These are phyloP conservation scores for Polia nebulosa DNA, from an alignment of 2,888 invertebrate species.

Conservation along the genomic window DNA sequence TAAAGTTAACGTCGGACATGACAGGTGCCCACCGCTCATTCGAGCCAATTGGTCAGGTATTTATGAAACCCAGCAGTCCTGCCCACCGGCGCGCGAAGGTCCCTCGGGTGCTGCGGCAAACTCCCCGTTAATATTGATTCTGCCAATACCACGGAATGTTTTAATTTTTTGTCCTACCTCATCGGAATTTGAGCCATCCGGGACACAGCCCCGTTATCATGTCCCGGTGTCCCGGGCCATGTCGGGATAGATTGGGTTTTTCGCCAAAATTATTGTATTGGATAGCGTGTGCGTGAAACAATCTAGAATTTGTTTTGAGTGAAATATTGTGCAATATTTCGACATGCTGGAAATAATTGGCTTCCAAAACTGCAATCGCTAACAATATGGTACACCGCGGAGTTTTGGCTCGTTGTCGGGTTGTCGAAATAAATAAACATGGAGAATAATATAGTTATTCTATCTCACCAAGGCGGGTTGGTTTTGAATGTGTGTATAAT, in stretches of 20 bases:
- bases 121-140: slow-evolving; percentile 74
- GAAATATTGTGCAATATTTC: slow-evolving; percentile 41
- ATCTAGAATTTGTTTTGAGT: slow-evolving; percentile 41
- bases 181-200: slow-evolving; percentile 60
- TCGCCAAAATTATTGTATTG: slow-evolving; percentile 41
- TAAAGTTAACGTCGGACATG: slow-evolving; percentile 48
- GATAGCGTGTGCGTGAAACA: slow-evolving; percentile 20
- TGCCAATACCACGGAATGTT: slow-evolving; percentile 68
- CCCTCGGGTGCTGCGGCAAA: slow-evolving; percentile 63
- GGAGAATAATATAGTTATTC: too few relatives aligned
- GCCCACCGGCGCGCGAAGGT: slow-evolving; percentile 62
- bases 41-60: slow-evolving; percentile 61
- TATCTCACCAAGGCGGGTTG: too few relatives aligned
- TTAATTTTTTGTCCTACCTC: slow-evolving; percentile 70
- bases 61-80: slow-evolving; percentile 58
- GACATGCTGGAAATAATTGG: slow-evolving; percentile 46
- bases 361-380: slow-evolving; percentile 16
- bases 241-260: slow-evolving; percentile 55
- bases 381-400: slow-evolving; percentile 11
- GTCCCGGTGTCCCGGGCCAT: slow-evolving; percentile 36
- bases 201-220: slow-evolving; percentile 52
- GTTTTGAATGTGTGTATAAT: too few relatives aligned
- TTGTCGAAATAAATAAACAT: not conserved
- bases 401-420: slow-evolving; percentile 3
- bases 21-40: slow-evolving; percentile 52